phyloP scores from a whole-genome alignment of 1,140 invertebrate species.

The Sinonovacula constricta region DNA sequence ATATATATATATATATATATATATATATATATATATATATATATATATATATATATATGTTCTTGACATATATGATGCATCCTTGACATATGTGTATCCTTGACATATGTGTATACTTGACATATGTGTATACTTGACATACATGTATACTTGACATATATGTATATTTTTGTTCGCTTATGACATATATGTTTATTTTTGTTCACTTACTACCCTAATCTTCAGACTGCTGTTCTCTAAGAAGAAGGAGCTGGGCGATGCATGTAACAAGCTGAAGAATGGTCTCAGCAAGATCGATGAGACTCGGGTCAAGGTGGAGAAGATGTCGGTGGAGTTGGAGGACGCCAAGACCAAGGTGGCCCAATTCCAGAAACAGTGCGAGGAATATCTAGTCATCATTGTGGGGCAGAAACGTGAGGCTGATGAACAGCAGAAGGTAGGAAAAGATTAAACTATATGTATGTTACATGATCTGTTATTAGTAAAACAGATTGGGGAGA shows the following conservation, averaged over 20 bases:
- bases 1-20: too few relatives aligned
- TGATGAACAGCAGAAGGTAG: constrained; percentile 85
- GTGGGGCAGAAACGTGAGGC: constrained; percentile 88
- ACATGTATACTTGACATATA: background rate
- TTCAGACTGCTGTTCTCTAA: constrained; percentile 86
- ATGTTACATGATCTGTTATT: too few relatives aligned
- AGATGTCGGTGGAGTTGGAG: constrained; percentile 89
- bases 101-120: too few relatives aligned
- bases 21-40: too few relatives aligned
- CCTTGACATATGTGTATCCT: too few relatives aligned
- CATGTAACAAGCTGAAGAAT: constrained; percentile 85
- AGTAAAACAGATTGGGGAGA: too few relatives aligned
- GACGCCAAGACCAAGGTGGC: constrained; percentile 86
- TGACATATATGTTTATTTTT: background rate
- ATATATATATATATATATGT: too few relatives aligned
- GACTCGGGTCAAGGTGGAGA: constrained; percentile 82
- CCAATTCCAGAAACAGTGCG: constrained; percentile 86
- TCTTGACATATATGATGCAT: too few relatives aligned
- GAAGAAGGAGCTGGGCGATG: constrained; percentile 83
- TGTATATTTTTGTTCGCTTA: background rate
- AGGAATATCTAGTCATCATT: constrained; percentile 87
- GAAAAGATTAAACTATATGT: too few relatives aligned
- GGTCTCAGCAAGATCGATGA: constrained; percentile 90
- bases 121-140: too few relatives aligned
- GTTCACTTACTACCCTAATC: too few relatives aligned